Conservation (phyloP, 2,797 vertebrate species). For the Anas capensis region DNA sequence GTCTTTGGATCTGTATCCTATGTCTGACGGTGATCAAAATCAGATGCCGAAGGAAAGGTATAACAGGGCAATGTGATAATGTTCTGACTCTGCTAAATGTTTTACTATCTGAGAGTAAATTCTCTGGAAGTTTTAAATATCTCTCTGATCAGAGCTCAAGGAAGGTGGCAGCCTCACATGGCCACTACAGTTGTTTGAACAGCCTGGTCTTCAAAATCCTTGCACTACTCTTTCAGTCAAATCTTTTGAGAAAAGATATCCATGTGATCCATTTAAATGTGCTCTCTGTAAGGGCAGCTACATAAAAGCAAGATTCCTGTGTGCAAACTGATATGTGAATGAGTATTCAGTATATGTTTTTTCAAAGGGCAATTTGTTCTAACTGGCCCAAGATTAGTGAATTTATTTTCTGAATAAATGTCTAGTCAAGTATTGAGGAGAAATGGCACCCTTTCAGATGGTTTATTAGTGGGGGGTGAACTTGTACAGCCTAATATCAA, state of each 20-base stretch:
- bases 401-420: slow-evolving; percentile 49
- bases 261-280: background rate
- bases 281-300: background rate
- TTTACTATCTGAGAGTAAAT: background rate
- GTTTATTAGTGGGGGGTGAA: slow-evolving; percentile 26
- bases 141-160: background rate
- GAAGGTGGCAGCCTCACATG: background rate
- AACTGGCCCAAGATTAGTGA: slow-evolving; percentile 1
- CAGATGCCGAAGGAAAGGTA: background rate
- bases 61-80: background rate
- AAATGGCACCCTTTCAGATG: background rate
- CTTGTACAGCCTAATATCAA: slow-evolving; percentile 10
- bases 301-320: background rate
- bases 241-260: background rate
- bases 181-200: background rate
- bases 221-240: background rate
- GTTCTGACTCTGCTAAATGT: background rate
- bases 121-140: background rate
- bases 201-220: slow-evolving; percentile 8
- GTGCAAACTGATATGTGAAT: background rate
- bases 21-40: background rate
- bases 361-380: slow-evolving; percentile 31
- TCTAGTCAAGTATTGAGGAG: background rate
- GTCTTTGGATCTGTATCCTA: background rate
- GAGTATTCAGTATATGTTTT: background rate